Evolutionary conservation across 1,140 invertebrate species (phyloP), one percentile per base, ranked within the genome.

Genomic region (Acromyrmex echinatior): DNA sequence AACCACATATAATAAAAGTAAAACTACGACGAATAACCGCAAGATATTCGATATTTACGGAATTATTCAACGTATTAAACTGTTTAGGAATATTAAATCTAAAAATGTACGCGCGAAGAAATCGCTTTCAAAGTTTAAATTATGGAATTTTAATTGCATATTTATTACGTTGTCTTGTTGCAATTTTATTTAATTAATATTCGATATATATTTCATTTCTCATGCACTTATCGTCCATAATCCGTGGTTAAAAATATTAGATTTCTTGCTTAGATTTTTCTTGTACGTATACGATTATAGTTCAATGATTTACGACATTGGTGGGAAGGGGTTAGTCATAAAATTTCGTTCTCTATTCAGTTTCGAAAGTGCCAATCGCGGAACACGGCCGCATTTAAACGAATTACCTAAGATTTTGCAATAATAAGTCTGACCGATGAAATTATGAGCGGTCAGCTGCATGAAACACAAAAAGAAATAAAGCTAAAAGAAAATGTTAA

Each of bases 281-380:
- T 66, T 66, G 39, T 45, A 45, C 10, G 1, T 21, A 21, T 62
- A 12, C 21, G 53, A 77, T 45, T n/a, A 14, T 28, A 79, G 14
- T 65, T 79, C 18, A 18, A 31, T 49, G 45, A 80, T 79, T 65
- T 65, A 63, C 18, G 16, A 2, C 39, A 16, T 78, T 78, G 4
- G 9, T 21, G 21, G n/a, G 16, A 78, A 28, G 63, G 25, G 31
- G 2, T 35, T 60, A 18, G 18, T 65, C 76, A 58, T 65, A 65
- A 79, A 79, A 35, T 51, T 63, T 79, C 18, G 3, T 79, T 79
- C 45, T 79, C 60, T 9, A 51, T 10, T 51, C 14, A 31, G 39
- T 79, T 79, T 79, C 60, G 60, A 79, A 78, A 79, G 76, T 63
- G 39, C 18, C 25, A 31, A 51, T 78, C 39, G n/a, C 39, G 39